These are phyloP conservation scores for Erythrolamprus reginae DNA, from an alignment of 2,113 vertebrate species.

Conservation along the genomic window DNA sequence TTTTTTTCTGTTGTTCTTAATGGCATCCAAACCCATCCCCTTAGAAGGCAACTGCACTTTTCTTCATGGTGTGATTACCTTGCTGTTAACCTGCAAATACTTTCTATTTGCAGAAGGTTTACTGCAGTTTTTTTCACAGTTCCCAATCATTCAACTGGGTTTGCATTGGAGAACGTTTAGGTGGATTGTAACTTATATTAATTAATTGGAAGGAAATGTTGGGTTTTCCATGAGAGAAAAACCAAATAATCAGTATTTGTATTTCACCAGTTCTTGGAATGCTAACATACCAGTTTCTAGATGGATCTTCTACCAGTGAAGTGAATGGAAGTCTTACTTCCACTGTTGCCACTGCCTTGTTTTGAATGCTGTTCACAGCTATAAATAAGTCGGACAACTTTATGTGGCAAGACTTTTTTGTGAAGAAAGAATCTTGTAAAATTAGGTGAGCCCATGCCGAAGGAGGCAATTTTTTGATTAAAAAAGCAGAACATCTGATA, in stretches of 20 bases:
- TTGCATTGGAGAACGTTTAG: background rate
- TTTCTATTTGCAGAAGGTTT: background rate
- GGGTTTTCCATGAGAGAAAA: background rate
- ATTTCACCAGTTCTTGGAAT: background rate
- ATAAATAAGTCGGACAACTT: slow-evolving; percentile 30
- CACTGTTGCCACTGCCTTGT: slow-evolving; percentile 22
- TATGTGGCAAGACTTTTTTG: slow-evolving; percentile 50
- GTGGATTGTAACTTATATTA: background rate
- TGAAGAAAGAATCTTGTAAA: slow-evolving; percentile 55
- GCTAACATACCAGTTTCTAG: background rate
- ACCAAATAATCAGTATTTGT: background rate
- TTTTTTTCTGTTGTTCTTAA: background rate
- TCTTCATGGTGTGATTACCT: background rate
- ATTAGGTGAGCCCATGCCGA: slow-evolving; percentile 56
- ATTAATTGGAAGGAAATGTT: background rate
- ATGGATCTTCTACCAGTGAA: background rate
- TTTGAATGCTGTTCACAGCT: slow-evolving; percentile 63
- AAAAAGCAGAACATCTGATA: slow-evolving; percentile 66
- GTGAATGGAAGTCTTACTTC: background rate
- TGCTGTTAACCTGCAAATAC: background rate
- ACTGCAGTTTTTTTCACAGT: background rate
- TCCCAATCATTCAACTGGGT: background rate
- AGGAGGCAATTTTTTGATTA: slow-evolving; percentile 69
- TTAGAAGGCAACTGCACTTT: background rate
- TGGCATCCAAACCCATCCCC: background rate